These are phyloP conservation scores for Entomyzon cyanotis DNA, from an alignment of 2,113 vertebrate genomes.

Conservation along the genomic window DNA sequence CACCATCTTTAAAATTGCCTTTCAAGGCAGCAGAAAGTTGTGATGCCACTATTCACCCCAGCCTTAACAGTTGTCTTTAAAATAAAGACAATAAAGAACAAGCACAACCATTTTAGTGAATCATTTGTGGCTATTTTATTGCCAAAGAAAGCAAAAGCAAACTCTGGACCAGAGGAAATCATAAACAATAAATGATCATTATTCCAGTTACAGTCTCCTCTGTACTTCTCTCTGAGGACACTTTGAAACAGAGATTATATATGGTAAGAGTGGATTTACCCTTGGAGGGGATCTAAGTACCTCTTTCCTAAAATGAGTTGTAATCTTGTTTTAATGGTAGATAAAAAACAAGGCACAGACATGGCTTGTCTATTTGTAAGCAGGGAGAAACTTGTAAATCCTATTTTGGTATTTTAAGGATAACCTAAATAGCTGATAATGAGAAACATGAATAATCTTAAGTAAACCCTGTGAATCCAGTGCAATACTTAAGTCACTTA, in stretches of 20 bases:
- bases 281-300: conserved; percentile 48
- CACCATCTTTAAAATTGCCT: not conserved
- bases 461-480: not conserved
- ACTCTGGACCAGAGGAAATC: not conserved
- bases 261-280: conserved; percentile 43
- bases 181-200: conserved; percentile 36
- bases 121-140: not conserved
- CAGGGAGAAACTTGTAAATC: conserved; percentile 10
- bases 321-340: conserved; percentile 63
- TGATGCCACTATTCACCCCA: not conserved
- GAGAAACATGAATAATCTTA: conserved; percentile 34
- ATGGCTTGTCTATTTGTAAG: not conserved
- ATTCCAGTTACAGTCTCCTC: not conserved
- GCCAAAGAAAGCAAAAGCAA: conserved; percentile 15
- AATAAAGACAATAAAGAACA: not conserved
- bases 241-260: conserved; percentile 32
- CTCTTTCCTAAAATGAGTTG: conserved; percentile 35
- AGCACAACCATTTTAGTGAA: not conserved
- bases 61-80: not conserved
- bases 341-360: conserved; percentile 34
- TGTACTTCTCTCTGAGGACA: conserved; percentile 34
- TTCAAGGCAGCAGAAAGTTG: not conserved
- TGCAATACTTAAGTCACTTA: conserved; percentile 27
- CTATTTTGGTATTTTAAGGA: conserved; percentile 37
- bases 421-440: conserved; percentile 40